Evolutionary conservation across 2,888 invertebrate species (phyloP), one percentile per base, ranked within the genome.

Genomic region (Amiota mariae): DNA sequence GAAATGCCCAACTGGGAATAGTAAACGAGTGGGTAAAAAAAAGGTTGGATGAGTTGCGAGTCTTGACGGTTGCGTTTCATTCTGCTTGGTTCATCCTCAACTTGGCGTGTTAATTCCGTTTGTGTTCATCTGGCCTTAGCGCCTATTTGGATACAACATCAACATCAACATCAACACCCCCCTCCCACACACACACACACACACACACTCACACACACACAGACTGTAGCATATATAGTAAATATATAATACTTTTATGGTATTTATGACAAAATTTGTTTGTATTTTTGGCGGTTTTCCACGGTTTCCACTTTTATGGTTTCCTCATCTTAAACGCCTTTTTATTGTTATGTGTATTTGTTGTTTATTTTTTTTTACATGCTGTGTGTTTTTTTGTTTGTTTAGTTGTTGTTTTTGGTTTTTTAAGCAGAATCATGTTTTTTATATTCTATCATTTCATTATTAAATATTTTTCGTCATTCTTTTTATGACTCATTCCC

Each of bases 261-360:
- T 70, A 71, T 61, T 71, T 71, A 75, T 75, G 75, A 61, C 72
- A 75, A 71, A 72, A 57, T 70, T 70, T 61, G 49, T 70, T 47
- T 59, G 48, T 72, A 36, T 18, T 24, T 63, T 63, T 24, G n/a
- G 13, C 36, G 63, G 15, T 36, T 46, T 63, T 61, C 61, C 48
- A 11, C 49, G 46, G 11, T 57, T 15, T 71, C 20, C 11, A 64
- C 36, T 36, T 63, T 71, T 11, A 13, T 11, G 10, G 8, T 63
- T 63, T 63, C 36, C 13, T 63, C 18, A 46, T 18, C 63, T 63
- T 11, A 36, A 36, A 36, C 36, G 63, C 36, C 63, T 13, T 63
- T 63, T 36, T 63, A n/a, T 63, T 36, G 24, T 63, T 63, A 36
- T 63, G 24, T 8, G 13, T 15, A 47, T 47, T n/a, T 15, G n/a